Conservation (phyloP, 2,113 vertebrate species). For the Bungarus multicinctus region DNA sequence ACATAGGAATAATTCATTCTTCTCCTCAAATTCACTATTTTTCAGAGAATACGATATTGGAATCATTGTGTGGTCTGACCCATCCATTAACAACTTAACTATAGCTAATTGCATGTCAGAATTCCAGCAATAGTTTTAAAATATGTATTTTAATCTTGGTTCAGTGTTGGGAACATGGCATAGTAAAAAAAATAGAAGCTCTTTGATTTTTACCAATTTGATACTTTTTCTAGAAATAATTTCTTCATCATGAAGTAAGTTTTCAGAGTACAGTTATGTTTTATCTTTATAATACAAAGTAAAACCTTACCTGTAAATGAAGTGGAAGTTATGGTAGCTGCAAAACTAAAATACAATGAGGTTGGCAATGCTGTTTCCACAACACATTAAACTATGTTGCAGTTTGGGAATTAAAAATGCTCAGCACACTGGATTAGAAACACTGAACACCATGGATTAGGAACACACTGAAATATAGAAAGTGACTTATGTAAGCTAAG, state of each 20-base stretch:
- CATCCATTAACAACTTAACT: background rate
- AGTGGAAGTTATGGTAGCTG: background rate
- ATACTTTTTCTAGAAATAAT: constrained; percentile 17
- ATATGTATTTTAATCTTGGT: too few species aligned
- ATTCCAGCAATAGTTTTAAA: too few species aligned
- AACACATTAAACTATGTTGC: background rate
- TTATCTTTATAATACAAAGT: constrained; percentile 22
- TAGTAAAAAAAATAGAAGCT: too few species aligned
- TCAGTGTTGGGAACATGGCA: too few species aligned
- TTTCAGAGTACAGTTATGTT: constrained; percentile 41
- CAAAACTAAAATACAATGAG: background rate
- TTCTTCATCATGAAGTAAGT: background rate
- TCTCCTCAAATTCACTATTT: background rate
- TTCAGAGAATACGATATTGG: background rate
- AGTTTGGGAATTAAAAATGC: too few species aligned
- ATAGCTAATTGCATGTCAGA: background rate
- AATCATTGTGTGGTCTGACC: background rate
- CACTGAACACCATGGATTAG: too few species aligned
- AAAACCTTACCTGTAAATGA: background rate
- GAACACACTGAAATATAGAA: background rate
- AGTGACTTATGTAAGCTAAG: background rate
- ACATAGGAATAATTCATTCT: background rate
- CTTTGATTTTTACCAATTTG: constrained; percentile 31
- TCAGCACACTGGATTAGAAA: too few species aligned
- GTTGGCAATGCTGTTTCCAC: background rate